Evolutionary conservation across 1,140 invertebrate species (phyloP).

Genomic region (Holotrichia oblita): DNA sequence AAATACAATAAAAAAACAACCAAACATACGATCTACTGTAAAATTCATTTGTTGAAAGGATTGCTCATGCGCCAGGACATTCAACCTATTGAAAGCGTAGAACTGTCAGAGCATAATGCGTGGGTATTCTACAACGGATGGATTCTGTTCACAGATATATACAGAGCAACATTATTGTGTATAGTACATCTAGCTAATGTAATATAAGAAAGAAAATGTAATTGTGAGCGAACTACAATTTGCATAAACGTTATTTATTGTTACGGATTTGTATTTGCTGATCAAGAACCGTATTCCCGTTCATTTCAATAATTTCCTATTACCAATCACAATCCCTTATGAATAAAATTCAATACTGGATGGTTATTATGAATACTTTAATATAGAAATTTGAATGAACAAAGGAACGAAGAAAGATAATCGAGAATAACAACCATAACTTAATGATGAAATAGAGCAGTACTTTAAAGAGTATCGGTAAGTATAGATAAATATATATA

Average conservation of each 20-base stretch:
- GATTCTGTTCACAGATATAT: conserved; percentile 36
- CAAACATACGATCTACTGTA: conserved; percentile 5
- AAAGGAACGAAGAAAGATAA: no score
- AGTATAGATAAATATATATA: no score
- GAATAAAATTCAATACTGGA: background rate
- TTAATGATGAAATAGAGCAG: no score
- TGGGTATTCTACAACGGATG: conserved; percentile 42
- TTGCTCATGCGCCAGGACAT: conserved; percentile 33
- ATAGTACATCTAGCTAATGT: conserved; percentile 38
- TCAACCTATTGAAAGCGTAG: conserved; percentile 31
- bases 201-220: conserved; percentile 43
- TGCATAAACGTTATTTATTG: conserved; percentile 46
- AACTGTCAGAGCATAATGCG: conserved; percentile 32
- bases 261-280: conserved; percentile 36
- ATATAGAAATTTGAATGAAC: no score
- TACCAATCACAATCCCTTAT: background rate
- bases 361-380: no score
- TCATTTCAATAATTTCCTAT: background rate
- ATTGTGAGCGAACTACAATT: conserved; percentile 47
- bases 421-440: no score
- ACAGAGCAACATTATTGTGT: conserved; percentile 44
- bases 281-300: background rate
- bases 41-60: conserved; percentile 25
- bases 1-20: conserved; percentile 5
- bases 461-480: no score